phyloP scores from a whole-genome alignment of 2,113 vertebrate genomes.

The Epinephelus moara region DNA sequence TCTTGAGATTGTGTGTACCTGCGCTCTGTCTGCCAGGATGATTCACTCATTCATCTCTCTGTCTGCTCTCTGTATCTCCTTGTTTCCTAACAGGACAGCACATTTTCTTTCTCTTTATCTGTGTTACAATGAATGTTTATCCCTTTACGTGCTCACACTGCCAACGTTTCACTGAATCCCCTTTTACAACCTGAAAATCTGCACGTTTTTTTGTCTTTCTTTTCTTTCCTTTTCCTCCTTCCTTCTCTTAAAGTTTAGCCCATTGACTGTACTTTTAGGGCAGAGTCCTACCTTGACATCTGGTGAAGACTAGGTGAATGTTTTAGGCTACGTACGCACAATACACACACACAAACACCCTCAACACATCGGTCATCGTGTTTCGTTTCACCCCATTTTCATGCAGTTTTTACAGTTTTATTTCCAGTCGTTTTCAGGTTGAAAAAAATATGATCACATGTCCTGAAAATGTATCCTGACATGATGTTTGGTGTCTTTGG shows the following conservation, averaged over 20 bases:
- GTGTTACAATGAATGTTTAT: not conserved
- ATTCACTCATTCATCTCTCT: not conserved
- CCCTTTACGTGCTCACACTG: constrained; percentile 26
- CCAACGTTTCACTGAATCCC: not conserved
- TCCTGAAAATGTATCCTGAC: not conserved
- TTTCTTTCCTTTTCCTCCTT: not conserved
- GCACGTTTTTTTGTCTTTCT: not conserved
- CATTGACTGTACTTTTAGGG: not conserved
- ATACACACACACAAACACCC: not conserved
- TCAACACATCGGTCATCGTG: not conserved
- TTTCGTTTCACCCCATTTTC: not conserved
- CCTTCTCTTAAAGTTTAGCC: not conserved
- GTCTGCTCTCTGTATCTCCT: not conserved
- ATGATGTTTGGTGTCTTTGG: constrained; percentile 18
- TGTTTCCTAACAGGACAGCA: not conserved
- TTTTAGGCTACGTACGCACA: constrained; percentile 2
- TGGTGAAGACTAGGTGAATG: constrained; percentile 43
- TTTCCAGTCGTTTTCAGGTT: constrained; percentile 2
- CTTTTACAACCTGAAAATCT: not conserved
- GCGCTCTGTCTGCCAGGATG: not conserved
- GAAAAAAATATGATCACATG: not conserved
- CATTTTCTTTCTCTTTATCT: not conserved
- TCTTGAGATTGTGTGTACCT: constrained; percentile 1
- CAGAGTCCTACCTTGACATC: constrained; percentile 1
- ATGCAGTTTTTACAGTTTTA: not conserved